Conservation (phyloP, 1,140 invertebrate genomes). For the Achroia grisella region DNA sequence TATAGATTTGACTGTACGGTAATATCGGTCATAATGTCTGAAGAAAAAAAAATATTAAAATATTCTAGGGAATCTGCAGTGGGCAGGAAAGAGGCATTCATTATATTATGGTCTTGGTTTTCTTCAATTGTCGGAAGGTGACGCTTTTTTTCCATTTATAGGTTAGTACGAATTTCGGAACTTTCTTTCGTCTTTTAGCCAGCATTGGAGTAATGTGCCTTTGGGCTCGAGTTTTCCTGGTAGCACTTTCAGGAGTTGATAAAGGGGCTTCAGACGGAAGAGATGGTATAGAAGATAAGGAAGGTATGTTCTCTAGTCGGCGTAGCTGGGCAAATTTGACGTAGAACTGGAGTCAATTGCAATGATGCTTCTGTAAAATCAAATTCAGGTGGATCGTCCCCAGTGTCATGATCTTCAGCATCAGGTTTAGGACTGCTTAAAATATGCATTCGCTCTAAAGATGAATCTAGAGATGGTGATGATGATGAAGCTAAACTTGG, state of each 20-base stretch:
- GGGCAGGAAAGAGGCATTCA: too few species aligned
- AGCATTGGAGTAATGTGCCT: constrained; percentile 7
- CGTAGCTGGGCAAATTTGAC: constrained; percentile 10
- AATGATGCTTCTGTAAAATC: background rate
- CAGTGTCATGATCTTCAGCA: constrained; percentile 7
- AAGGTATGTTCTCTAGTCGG: constrained; percentile 13
- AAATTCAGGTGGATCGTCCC: constrained; percentile 10
- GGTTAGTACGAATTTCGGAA: constrained; percentile 13
- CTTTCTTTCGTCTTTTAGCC: constrained; percentile 11
- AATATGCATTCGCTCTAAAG: constrained; percentile 15
- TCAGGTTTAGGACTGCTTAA: constrained; percentile 15
- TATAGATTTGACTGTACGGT: constrained; percentile 17
- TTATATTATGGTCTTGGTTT: constrained; percentile 6
- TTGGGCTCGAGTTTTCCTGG: constrained; percentile 21
- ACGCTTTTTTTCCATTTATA: constrained; percentile 16
- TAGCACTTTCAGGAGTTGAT: constrained; percentile 12
- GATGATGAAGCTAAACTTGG: constrained; percentile 13
- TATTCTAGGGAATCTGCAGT: too few species aligned
- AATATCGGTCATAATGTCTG: constrained; percentile 13
- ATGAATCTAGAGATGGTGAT: constrained; percentile 15
- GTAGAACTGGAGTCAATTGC: constrained; percentile 16
- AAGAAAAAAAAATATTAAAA: too few species aligned
- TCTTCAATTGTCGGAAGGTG: constrained; percentile 14
- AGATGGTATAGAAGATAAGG: constrained; percentile 8
- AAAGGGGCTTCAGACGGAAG: constrained; percentile 1